Base-by-base conservation (phyloP, 1,140 invertebrate species). In the Lepidostoma basale region DNA sequence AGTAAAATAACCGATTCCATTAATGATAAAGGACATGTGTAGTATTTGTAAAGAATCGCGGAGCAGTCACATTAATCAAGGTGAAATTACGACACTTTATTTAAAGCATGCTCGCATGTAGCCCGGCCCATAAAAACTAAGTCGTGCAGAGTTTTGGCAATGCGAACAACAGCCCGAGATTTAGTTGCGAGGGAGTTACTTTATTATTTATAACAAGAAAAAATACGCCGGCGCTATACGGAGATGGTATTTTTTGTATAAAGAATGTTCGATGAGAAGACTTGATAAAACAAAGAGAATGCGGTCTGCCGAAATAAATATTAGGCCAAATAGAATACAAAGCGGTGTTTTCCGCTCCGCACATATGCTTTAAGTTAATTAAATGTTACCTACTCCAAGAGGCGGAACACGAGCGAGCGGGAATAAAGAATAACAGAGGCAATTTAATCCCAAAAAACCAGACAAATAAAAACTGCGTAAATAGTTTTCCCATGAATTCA, bases 341-440 rank as follows among this genome's bases (percentile, higher is more conserved):
- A 62, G 47, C 56, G 64, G 22, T 42, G 28, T 39, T 68, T 44
- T 68, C 59, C 70, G 49, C 42, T 68, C 56, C 69, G 62, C 68
- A 69, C 67, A 73, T 69, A 69, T 69, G 70, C 45, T 73, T 69
- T 69, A 67, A 73, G 70, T 69, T 73, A 73, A 73, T 73, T 73
- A 73, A 68, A 73, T 67, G 49, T 73, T 73, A 73, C 70, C 70
- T 73, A 73, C 56, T 69, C 56, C 52, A 39, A 33, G 56, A 68
- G 60, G 36, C 64, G 18, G 42, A 70, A 54, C 68, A 66, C 63
- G 68, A 70, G 20, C 45, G 47, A 49, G 28, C 16, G 36, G 36
- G 54, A 58, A 68, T 72, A 72, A 72, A 72, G 62, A 72, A 72
- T 68, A 72, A 47, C 33, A 65, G 45, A 47, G 69, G 69, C 69